These are phyloP conservation scores for Sycobia sp. DNA, from an alignment of 1,140 invertebrate species.

Conservation along the genomic window DNA sequence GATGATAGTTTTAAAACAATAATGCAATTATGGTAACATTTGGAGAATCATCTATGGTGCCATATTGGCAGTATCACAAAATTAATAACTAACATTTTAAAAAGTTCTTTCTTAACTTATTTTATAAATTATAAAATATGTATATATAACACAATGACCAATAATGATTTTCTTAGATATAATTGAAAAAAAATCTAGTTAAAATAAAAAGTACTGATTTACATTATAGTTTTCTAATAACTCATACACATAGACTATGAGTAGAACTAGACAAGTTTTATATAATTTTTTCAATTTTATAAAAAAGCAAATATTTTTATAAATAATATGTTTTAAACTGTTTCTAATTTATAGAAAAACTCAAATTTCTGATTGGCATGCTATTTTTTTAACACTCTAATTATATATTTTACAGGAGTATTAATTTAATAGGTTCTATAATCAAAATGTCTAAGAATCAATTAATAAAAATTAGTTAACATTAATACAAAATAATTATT, in stretches of 20 bases:
- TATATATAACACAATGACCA: constrained; percentile 13
- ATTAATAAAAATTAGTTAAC: too few species aligned
- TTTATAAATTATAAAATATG: constrained; percentile 22
- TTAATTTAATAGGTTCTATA: too few species aligned
- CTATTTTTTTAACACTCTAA: too few species aligned
- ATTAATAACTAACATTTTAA: constrained; percentile 12
- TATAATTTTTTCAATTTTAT: constrained; percentile 3
- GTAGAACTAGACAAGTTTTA: not conserved
- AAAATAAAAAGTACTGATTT: constrained; percentile 3
- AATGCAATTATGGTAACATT: constrained; percentile 15
- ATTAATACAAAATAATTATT: too few species aligned
- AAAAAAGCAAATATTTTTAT: too few species aligned
- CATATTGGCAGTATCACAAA: constrained; percentile 22
- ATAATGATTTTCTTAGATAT: constrained; percentile 15
- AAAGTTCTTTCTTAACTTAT: constrained; percentile 8
- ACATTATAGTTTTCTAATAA: not conserved
- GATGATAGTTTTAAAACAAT: constrained; percentile 3
- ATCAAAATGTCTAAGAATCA: too few species aligned
- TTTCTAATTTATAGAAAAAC: too few species aligned
- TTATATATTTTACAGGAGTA: too few species aligned
- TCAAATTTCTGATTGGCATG: too few species aligned
- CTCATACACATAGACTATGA: not conserved
- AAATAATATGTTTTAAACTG: too few species aligned
- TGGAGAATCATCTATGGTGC: constrained; percentile 5
- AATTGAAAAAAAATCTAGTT: constrained; percentile 8